These are phyloP conservation scores for Dinomys branickii DNA, from an alignment of 2,113 vertebrate species.

Conservation along the genomic window DNA sequence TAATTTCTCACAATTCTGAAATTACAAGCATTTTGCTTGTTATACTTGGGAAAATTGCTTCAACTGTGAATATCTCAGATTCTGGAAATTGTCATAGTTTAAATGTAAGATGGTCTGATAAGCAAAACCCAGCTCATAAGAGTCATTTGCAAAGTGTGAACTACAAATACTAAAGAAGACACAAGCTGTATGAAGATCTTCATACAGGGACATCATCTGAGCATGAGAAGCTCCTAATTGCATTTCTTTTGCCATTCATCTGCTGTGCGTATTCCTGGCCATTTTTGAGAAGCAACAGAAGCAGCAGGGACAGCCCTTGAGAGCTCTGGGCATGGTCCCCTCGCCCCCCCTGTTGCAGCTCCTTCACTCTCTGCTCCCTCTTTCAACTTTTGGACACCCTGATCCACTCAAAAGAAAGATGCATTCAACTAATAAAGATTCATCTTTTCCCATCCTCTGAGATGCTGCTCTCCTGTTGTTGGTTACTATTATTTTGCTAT, in stretches of 20 bases:
- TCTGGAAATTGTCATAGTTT: background rate
- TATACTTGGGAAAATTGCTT: background rate
- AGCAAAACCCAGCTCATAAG: background rate
- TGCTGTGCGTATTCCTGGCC: background rate
- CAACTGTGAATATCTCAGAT: background rate
- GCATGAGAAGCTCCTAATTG: background rate
- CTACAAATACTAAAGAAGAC: background rate
- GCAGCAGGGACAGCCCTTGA: background rate
- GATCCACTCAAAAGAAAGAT: background rate
- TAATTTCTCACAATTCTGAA: too few species aligned
- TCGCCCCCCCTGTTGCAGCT: accelerated
- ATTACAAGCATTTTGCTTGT: background rate
- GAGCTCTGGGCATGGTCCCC: accelerated
- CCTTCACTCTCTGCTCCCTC: background rate
- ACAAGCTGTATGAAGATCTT: background rate
- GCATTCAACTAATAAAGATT: background rate
- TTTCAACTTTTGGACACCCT: background rate
- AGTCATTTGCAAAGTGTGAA: background rate
- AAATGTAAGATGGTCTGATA: background rate
- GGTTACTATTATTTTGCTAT: background rate
- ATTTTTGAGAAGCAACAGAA: background rate
- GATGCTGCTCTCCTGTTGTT: background rate
- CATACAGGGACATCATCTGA: background rate
- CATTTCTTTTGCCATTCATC: background rate
- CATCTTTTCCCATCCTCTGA: background rate